phyloP scores from a whole-genome alignment of 2,888 invertebrate genomes.

The Petrophora chlorosata region DNA sequence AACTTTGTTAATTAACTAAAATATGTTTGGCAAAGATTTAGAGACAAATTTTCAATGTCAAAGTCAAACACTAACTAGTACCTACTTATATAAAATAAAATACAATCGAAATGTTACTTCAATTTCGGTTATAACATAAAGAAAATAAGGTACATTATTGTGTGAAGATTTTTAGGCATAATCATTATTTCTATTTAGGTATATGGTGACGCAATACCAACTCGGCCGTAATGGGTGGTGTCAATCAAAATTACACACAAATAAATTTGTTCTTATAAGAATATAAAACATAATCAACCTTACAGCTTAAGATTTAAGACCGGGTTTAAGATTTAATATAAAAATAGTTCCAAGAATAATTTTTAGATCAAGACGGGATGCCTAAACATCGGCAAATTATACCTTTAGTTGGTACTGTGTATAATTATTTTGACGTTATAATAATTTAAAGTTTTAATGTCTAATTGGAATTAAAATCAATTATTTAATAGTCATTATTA shows the following conservation, averaged over 20 bases:
- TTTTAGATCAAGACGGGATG: constrained; percentile 63
- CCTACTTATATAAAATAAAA: constrained; percentile 36
- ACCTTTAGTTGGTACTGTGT: constrained; percentile 40
- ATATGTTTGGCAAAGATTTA: constrained; percentile 15
- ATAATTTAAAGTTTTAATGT: constrained; percentile 5
- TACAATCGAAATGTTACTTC: constrained; percentile 26
- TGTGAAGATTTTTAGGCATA: constrained; percentile 36
- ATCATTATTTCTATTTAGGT: constrained; percentile 62
- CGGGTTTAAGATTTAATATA: constrained; percentile 30
- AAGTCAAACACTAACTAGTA: constrained; percentile 26
- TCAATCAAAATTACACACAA: constrained; percentile 82
- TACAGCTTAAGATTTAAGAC: constrained; percentile 28
- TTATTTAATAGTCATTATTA: no score
- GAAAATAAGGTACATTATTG: constrained; percentile 38
- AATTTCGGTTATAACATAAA: constrained; percentile 33
- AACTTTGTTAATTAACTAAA: no score
- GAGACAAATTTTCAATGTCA: constrained; percentile 23
- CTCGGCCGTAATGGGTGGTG: constrained; percentile 80
- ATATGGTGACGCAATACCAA: constrained; percentile 78
- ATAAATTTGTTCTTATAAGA: constrained; percentile 64
- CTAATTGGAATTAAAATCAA: background rate
- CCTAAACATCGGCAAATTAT: constrained; percentile 56
- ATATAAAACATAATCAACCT: constrained; percentile 33
- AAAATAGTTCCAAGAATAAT: constrained; percentile 65
- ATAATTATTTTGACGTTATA: constrained; percentile 34